These are phyloP conservation scores for Orcinus orca DNA, from an alignment of 2,113 vertebrate species.

Conservation along the genomic window DNA sequence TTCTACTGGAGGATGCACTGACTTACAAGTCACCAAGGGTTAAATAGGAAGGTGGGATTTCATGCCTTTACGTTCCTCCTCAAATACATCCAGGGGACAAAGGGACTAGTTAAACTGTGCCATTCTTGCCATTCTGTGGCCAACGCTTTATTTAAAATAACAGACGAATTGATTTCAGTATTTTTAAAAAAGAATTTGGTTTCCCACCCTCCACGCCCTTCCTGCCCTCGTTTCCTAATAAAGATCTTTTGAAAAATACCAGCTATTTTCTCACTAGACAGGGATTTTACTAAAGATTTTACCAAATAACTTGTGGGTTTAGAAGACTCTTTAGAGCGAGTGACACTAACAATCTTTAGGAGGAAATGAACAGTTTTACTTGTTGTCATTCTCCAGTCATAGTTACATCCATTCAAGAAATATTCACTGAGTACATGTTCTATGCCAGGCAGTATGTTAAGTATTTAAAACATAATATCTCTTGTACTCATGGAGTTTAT, in stretches of 20 bases:
- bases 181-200: not conserved
- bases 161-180: not conserved
- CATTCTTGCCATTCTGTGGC: not conserved
- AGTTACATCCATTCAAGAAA: not conserved
- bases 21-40: not conserved
- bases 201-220: not conserved
- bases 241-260: conserved; percentile 40
- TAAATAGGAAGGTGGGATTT: not conserved
- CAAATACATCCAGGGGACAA: not conserved
- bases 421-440: not conserved
- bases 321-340: not conserved
- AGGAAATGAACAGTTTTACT: not conserved
- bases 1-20: not conserved
- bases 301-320: not conserved
- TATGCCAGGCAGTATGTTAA: not conserved
- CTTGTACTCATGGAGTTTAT: not conserved
- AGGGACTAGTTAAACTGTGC: not conserved
- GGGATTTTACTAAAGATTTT: not conserved
- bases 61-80: not conserved
- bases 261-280: not conserved
- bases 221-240: conserved; percentile 38
- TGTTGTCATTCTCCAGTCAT: not conserved
- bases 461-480: not conserved
- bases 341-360: not conserved
- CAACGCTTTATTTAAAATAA: conserved; percentile 12